Conservation (phyloP, 2,888 invertebrate genomes). For the Axea sp. region DNA sequence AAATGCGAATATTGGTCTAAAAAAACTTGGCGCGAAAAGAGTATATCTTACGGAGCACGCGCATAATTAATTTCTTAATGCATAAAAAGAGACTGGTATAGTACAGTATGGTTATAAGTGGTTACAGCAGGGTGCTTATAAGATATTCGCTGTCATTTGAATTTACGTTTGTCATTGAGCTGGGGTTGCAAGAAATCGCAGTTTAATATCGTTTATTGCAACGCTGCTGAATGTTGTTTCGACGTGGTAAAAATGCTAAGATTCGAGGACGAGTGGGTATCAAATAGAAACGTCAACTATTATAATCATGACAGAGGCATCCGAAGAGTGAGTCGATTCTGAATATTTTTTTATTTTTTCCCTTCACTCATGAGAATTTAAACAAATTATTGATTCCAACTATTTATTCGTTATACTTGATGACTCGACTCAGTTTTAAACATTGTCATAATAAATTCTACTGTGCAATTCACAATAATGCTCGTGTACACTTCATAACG, state of each 20-base stretch:
- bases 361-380: too few relatives aligned
- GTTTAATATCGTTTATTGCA: slow-evolving; percentile 63
- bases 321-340: slow-evolving; percentile 88
- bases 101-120: slow-evolving; percentile 32
- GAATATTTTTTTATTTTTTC: neutral
- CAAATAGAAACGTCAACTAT: slow-evolving; percentile 89
- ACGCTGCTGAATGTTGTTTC: slow-evolving; percentile 76
- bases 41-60: slow-evolving; percentile 29
- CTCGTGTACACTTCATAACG: too few relatives aligned
- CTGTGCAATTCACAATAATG: too few relatives aligned
- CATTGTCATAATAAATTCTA: too few relatives aligned
- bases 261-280: slow-evolving; percentile 89
- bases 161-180: slow-evolving; percentile 52
- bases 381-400: too few relatives aligned
- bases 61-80: slow-evolving; percentile 31
- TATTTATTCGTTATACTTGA: too few relatives aligned
- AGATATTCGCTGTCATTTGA: slow-evolving; percentile 4
- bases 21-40: slow-evolving; percentile 1
- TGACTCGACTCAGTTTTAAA: too few relatives aligned
- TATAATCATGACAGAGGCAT: slow-evolving; percentile 95
- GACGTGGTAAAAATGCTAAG: slow-evolving; percentile 91
- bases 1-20: too few relatives aligned
- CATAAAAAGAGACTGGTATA: slow-evolving; percentile 22
- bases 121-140: slow-evolving; percentile 6
- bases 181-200: slow-evolving; percentile 74